A percentile compares a stretch with the other conserved stretches of the same genome.
Evolutionary conservation across 2,797 vertebrate species (phyloP).

Genomic region (Acipenser ruthenus): DNA sequence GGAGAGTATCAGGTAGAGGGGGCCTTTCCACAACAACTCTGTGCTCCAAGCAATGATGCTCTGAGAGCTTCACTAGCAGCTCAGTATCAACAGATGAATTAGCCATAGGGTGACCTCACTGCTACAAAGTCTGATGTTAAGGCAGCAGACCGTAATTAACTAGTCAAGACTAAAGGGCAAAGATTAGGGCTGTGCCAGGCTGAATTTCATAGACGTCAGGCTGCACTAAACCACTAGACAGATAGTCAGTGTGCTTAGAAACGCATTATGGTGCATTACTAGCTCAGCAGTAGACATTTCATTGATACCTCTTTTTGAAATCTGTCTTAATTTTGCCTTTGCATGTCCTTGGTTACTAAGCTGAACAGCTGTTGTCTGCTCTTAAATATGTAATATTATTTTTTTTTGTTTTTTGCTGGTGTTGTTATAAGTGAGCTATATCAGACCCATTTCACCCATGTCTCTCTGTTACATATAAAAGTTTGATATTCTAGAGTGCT

Average conservation of each 20-base stretch:
- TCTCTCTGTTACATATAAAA: no score
- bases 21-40: neutral
- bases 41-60: neutral
- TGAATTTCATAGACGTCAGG: neutral
- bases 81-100: slow-evolving; percentile 27
- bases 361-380: no score
- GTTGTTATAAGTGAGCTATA: no score
- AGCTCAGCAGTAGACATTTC: neutral
- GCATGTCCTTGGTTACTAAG: no score
- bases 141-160: slow-evolving; percentile 33
- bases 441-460: no score
- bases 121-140: slow-evolving; percentile 28
- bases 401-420: no score
- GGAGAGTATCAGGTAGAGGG: neutral
- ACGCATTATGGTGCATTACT: slow-evolving; percentile 9
- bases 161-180: slow-evolving; percentile 34
- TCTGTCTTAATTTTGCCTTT: no score
- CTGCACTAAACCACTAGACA: slow-evolving; percentile 9
- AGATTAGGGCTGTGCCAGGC: slow-evolving; percentile 16
- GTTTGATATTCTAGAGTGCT: no score
- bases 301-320: no score
- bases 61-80: slow-evolving; percentile 3
- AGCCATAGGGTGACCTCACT: slow-evolving; percentile 36
- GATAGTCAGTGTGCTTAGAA: slow-evolving; percentile 19
- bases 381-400: no score